Evolutionary conservation across 2,797 vertebrate genomes (phyloP), one percentile per base, ranked within the genome.

Genomic region (Pempheris klunzingeri): DNA sequence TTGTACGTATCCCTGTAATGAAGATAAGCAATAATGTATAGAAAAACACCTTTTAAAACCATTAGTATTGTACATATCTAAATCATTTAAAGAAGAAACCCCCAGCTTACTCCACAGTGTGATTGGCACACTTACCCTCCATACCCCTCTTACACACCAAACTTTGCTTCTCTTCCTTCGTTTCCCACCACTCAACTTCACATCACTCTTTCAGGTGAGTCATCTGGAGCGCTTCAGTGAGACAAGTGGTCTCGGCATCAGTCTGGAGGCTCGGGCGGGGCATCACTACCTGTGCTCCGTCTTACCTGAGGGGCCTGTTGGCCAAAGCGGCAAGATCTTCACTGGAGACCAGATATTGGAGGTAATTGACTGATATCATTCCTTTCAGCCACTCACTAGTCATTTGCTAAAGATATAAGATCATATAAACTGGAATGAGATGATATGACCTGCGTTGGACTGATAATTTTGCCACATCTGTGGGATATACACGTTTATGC

Each of bases 241-340:
- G 92, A 97, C 94, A 70, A 97, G 97, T 38, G 97, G 98, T 8
- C 88, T 98, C 67, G 97, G 98, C 10, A 95, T 99, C 91, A 99
- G 97, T 87, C 93, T 98, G 83, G 97, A 99, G 88, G 96, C 96
- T 69, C 93, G 96, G 13, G 95, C 95, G 12, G 97, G 97, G 46
- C 97, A 97, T 92, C 97, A 98, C 90, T 97, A 97, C 86, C 95
- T 99, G 83, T 96, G 96, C 73, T 98, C 97, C 32, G 78, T 99
- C 54, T 93, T 99, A 77, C 96, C 96, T 0, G 98, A 99, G 85
- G 97, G 97, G 2, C 97, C 97, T 0, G 91, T 99, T 24, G 97
- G 98, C 55, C 96, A 96, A 87, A 96, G 95, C 0, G 92, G 96
- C 72, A 96, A 94, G 74, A 91, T 98, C 43, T 95, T 92, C 71